Evolutionary conservation across 2,888 invertebrate species (phyloP).

Genomic region (Parasteatoda lunata): DNA sequence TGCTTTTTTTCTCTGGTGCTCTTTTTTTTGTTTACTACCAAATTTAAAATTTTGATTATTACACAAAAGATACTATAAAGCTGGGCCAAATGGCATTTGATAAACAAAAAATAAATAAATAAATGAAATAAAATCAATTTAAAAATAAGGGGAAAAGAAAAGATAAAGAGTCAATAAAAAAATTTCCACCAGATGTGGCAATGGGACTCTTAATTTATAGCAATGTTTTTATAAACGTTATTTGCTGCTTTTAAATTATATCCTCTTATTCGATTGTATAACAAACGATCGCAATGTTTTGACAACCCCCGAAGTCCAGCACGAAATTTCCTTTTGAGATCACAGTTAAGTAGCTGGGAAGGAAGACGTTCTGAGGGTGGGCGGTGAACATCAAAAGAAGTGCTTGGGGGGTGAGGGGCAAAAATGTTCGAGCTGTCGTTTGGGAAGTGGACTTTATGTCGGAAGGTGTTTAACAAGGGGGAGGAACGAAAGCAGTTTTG

Average conservation of each 20-base stretch:
- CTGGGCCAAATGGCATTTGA: too few relatives aligned
- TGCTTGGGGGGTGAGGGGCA: slow-evolving; percentile 6
- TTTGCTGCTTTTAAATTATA: background rate
- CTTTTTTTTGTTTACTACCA: too few relatives aligned
- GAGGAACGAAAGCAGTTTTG: slow-evolving; percentile 16
- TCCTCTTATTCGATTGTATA: too few relatives aligned
- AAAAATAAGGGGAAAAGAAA: too few relatives aligned
- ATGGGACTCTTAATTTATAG: background rate
- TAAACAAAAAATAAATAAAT: too few relatives aligned
- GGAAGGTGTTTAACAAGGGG: slow-evolving; percentile 67
- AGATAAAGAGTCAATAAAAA: too few relatives aligned
- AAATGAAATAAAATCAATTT: too few relatives aligned
- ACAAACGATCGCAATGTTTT: background rate
- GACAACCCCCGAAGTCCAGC: slow-evolving; percentile 23
- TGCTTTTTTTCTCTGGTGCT: too few relatives aligned
- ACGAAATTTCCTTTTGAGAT: slow-evolving; percentile 52
- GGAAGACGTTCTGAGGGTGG: slow-evolving; percentile 31
- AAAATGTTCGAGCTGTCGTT: slow-evolving; percentile 51
- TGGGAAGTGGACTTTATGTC: slow-evolving; percentile 68
- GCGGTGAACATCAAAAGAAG: slow-evolving; percentile 22
- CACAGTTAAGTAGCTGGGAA: slow-evolving; percentile 65
- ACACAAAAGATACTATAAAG: too few relatives aligned
- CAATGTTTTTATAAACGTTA: background rate
- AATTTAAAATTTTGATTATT: too few relatives aligned
- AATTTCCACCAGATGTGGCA: too few relatives aligned